Percentiles rank a stretch among this genome's conserved stretches.
These are phyloP conservation scores for Prunella fulvescens DNA, from an alignment of 2,113 vertebrate genomes.

Conservation along the genomic window DNA sequence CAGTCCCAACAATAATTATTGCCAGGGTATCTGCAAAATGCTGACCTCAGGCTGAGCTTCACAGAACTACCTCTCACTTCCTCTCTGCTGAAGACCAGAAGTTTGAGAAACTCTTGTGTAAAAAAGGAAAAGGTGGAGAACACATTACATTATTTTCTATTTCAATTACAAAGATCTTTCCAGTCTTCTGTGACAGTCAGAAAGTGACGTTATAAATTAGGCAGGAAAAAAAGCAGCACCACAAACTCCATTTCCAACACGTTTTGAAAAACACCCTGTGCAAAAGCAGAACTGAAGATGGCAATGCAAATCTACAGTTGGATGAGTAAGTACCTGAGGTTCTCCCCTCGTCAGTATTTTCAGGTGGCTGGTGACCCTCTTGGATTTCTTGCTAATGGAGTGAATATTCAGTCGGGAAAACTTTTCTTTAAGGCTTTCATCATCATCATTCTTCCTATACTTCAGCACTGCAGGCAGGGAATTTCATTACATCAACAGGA, in stretches of 20 bases:
- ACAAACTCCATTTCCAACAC: not conserved
- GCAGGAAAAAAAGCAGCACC: not conserved
- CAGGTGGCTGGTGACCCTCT: slow-evolving; percentile 90
- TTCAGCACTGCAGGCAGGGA: slow-evolving; percentile 85
- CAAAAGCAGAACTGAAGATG: not conserved
- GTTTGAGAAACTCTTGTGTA: not conserved
- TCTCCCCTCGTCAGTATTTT: slow-evolving; percentile 92
- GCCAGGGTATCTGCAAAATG: not conserved
- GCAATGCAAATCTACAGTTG: not conserved
- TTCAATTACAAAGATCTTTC: slow-evolving; percentile 23
- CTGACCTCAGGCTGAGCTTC: not conserved
- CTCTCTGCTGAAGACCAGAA: not conserved
- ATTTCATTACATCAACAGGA: not conserved
- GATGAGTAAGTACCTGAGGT: slow-evolving; percentile 82
- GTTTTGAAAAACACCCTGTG: not conserved
- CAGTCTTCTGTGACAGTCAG: not conserved
- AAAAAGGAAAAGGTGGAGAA: slow-evolving; percentile 23
- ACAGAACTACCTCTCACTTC: not conserved
- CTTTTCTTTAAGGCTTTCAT: slow-evolving; percentile 89
- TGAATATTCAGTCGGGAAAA: slow-evolving; percentile 91
- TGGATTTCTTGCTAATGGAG: slow-evolving; percentile 95
- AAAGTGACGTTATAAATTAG: not conserved
- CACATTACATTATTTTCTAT: not conserved
- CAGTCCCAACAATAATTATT: not conserved
- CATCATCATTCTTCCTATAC: slow-evolving; percentile 91